Evolutionary conservation across 2,113 vertebrate genomes (phyloP).

Genomic region (Cavia porcellus): DNA sequence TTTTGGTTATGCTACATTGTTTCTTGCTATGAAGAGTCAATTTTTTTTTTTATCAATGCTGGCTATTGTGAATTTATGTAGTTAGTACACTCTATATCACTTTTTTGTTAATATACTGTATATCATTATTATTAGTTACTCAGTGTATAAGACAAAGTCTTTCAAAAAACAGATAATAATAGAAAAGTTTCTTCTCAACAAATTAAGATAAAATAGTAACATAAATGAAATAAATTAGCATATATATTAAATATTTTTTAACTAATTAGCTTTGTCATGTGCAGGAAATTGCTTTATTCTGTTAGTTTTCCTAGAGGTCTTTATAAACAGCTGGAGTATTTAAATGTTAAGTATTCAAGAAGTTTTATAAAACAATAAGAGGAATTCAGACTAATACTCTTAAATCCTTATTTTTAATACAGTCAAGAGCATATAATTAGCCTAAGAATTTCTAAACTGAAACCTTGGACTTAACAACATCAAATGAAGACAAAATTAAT

Average conservation of each 20-base stretch:
- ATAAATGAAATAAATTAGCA: no score
- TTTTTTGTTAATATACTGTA: no score
- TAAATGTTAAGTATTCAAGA: not conserved
- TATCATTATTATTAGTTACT: no score
- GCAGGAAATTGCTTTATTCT: not conserved
- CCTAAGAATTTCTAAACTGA: no score
- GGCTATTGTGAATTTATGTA: not conserved
- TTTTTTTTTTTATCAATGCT: not conserved
- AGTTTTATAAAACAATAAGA: not conserved
- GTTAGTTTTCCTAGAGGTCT: not conserved
- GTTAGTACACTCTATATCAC: no score
- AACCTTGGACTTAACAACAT: no score
- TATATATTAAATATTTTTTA: no score
- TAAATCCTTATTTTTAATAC: not conserved
- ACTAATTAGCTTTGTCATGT: not conserved
- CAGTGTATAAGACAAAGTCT: no score
- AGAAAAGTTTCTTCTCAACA: no score
- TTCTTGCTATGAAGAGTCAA: not conserved
- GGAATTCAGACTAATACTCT: not conserved
- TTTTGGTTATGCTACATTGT: not conserved
- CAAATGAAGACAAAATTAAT: no score
- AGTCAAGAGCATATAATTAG: not conserved
- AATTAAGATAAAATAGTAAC: no score
- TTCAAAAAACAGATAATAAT: no score
- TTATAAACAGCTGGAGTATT: not conserved